Conservation (phyloP, 2,888 invertebrate genomes). For the Andrena praecox region DNA sequence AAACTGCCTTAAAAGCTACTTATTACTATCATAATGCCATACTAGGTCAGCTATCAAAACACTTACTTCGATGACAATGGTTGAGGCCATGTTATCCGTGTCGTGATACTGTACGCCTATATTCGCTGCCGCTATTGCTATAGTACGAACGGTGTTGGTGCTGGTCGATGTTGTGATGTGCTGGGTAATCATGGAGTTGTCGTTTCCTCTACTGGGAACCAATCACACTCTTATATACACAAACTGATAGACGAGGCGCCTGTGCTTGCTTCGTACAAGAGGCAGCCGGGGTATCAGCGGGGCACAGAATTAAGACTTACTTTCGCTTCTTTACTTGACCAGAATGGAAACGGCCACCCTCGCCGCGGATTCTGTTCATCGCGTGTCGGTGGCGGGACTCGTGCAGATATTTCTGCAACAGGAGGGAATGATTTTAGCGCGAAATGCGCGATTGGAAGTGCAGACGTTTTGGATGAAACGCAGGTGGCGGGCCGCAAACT, state of each 20-base stretch:
- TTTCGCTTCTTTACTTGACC: constrained; percentile 85
- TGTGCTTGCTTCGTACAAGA: constrained; percentile 39
- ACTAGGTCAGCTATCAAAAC: not conserved
- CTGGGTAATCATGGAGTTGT: constrained; percentile 76
- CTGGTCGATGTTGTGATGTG: constrained; percentile 78
- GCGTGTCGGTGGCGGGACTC: constrained; percentile 98
- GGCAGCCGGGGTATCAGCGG: constrained; percentile 1
- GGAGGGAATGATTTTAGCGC: not conserved
- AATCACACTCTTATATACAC: constrained; percentile 69
- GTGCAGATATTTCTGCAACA: constrained; percentile 96
- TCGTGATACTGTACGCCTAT: constrained; percentile 78
- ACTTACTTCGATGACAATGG: constrained; percentile 79
- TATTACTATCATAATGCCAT: no score
- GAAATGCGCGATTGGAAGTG: not conserved
- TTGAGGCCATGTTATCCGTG: constrained; percentile 78
- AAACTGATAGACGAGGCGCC: constrained; percentile 60
- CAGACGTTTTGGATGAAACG: not conserved
- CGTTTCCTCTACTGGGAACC: constrained; percentile 74
- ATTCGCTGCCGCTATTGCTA: constrained; percentile 76
- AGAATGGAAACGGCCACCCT: constrained; percentile 98
- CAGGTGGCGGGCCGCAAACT: constrained; percentile 68
- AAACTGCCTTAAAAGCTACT: not conserved
- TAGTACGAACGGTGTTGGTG: constrained; percentile 77
- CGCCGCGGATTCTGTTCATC: constrained; percentile 98
- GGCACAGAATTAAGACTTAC: constrained; percentile 71